Evolutionary conservation across 2,113 vertebrate genomes (phyloP).

Genomic region (Crocuta crocuta): DNA sequence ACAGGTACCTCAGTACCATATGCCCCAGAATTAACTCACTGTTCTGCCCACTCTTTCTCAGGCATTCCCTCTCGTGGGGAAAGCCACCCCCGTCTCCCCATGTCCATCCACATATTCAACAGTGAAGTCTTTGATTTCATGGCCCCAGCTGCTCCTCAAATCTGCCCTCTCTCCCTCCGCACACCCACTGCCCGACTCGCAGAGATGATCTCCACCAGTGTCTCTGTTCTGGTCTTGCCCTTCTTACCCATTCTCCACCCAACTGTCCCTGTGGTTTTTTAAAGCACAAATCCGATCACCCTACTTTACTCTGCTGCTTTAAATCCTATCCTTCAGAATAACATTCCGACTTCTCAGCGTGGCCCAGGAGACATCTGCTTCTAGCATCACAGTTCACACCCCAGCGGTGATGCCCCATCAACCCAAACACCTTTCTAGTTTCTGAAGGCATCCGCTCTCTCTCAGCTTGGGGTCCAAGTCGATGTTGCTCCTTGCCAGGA

Average conservation of each 20-base stretch:
- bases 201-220: rapidly evolving
- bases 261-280: not conserved
- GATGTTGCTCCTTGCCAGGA: not conserved
- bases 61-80: not conserved
- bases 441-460: not conserved
- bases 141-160: not conserved
- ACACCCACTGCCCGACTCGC: not conserved
- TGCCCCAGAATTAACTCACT: not conserved
- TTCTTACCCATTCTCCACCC: not conserved
- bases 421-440: not conserved
- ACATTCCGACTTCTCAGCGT: not conserved
- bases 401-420: rapidly evolving
- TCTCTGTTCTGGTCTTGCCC: not conserved
- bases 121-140: no score
- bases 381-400: not conserved
- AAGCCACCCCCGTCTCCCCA: not conserved
- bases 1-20: not conserved
- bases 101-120: rapidly evolving
- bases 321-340: not conserved
- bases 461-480: not conserved
- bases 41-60: not conserved
- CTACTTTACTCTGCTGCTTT: not conserved
- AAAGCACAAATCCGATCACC: not conserved
- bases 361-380: not conserved
- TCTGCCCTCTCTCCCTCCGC: not conserved